Evolutionary conservation across 1,140 invertebrate genomes (phyloP).

Genomic region (Oedothorax gibbosus): DNA sequence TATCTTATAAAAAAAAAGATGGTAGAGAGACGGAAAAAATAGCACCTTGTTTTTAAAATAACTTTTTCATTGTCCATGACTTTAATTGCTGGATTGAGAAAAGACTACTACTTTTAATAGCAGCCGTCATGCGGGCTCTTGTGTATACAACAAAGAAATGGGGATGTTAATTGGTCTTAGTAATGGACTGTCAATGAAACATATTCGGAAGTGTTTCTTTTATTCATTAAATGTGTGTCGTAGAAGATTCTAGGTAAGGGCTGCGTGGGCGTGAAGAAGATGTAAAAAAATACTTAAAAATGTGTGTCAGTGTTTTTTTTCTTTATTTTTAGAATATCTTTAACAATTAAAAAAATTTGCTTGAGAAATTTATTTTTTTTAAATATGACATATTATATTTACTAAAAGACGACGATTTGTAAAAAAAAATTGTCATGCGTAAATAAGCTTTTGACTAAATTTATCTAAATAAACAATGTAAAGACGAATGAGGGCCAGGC

Average conservation of each 20-base stretch:
- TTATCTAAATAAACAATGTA: too few species aligned
- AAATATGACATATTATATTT: too few species aligned
- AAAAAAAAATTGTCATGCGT: too few species aligned
- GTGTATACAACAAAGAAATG: conserved; percentile 45
- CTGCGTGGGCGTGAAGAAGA: neutral
- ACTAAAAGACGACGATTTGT: too few species aligned
- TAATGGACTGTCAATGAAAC: conserved; percentile 43
- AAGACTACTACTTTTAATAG: conserved; percentile 2
- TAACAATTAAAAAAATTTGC: too few species aligned
- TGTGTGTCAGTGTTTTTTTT: too few species aligned
- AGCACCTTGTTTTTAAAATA: neutral
- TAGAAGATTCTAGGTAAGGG: neutral
- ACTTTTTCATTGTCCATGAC: conserved; percentile 23
- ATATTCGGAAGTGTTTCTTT: conserved; percentile 4
- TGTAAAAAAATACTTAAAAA: neutral
- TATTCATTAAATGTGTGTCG: too few species aligned
- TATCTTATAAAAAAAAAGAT: neutral
- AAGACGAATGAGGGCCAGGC: too few species aligned
- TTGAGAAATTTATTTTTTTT: too few species aligned
- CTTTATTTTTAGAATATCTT: too few species aligned
- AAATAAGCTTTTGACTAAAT: too few species aligned
- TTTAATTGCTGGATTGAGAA: conserved; percentile 18
- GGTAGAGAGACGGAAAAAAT: neutral
- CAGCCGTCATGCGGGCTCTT: conserved; percentile 45
- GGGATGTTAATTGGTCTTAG: conserved; percentile 29